Base-by-base conservation (phyloP, 2,797 vertebrate genomes). In the Spheniscus humboldti region DNA sequence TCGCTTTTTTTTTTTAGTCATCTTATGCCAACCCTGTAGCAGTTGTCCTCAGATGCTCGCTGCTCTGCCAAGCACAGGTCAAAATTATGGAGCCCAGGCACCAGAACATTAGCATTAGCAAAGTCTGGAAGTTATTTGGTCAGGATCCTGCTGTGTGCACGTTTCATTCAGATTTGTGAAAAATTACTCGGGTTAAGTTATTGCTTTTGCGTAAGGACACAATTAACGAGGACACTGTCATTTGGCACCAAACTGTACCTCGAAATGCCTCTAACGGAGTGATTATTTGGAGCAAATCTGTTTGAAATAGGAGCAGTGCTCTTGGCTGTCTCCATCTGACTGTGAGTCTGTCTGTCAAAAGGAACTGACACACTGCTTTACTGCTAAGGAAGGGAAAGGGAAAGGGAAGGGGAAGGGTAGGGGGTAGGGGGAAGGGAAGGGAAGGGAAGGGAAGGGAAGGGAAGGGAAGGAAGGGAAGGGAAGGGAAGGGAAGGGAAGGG, bases 101-200 rank as follows among this genome's bases (percentile, higher is more conserved):
- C 18, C 33, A 39, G 56, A 88, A 81, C 37, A 17, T 41, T 17
- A 90, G 16, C 30, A 22, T 43, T 41, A 87, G 50, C 28, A 86
- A 93, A 83, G 71, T 62, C 35, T 91, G 84, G 69, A 88, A 91
- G 47, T 64, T 88, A 55, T 47, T 96, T 80, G 59, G 39, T 96
- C 55, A 82, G 76, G 57, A 80, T 41, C 53, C 37, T 88, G 28
- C 73, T 71, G 60, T 71, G 60, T 33, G 48, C 23, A 15, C 3
- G 11, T 57, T 84, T 69, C 6, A 3, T 66, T 87, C 33, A 9
- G 69, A 35, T 63, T 87, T 68, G 25, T 30, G 10, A 75, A 86
- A 76, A 69, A 55, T 62, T 48, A 64, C 15, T 43, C 0, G 0
- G 15, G 60, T 74, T 63, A 68, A 69, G 25, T 69, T 76, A 63